Percentiles rank a stretch among this genome's conserved stretches.
Evolutionary conservation across 2,797 vertebrate species (phyloP).

Genomic region (Lepidocolaptes lacrymiger): DNA sequence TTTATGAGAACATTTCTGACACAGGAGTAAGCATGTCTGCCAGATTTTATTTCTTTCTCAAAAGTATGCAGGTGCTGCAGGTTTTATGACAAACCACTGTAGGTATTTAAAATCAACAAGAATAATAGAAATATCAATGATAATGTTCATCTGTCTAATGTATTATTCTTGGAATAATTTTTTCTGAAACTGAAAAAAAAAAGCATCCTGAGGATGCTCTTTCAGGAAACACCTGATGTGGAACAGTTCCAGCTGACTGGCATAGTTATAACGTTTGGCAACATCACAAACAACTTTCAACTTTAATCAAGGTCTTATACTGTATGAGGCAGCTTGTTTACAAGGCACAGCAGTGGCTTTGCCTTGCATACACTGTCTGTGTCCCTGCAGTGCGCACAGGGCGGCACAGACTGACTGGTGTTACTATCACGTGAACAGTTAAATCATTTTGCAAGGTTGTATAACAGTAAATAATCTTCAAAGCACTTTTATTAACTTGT

Average conservation of each 20-base stretch:
- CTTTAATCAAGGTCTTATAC: background rate
- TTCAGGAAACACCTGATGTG: slow-evolving; percentile 35
- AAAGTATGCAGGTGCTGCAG: background rate
- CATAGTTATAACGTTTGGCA: background rate
- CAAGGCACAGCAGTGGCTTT: background rate
- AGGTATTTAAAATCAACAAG: background rate
- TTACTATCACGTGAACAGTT: background rate
- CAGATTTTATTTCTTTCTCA: background rate
- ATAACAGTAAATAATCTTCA: background rate
- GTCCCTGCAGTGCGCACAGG: fast-evolving
- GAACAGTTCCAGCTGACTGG: background rate
- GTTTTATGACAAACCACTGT: background rate
- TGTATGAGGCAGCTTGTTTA: background rate
- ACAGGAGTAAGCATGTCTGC: background rate
- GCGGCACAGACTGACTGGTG: no score
- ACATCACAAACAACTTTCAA: background rate
- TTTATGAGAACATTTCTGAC: background rate
- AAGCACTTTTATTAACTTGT: background rate
- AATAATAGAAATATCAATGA: background rate
- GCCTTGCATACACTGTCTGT: fast-evolving
- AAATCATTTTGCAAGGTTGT: background rate
- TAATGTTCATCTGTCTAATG: background rate
- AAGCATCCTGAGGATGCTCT: background rate
- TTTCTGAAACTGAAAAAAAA: background rate
- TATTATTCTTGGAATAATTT: background rate